Base-by-base conservation (phyloP, 64 coral and sea anemone species). In the Exaiptasia diaphana region DNA sequence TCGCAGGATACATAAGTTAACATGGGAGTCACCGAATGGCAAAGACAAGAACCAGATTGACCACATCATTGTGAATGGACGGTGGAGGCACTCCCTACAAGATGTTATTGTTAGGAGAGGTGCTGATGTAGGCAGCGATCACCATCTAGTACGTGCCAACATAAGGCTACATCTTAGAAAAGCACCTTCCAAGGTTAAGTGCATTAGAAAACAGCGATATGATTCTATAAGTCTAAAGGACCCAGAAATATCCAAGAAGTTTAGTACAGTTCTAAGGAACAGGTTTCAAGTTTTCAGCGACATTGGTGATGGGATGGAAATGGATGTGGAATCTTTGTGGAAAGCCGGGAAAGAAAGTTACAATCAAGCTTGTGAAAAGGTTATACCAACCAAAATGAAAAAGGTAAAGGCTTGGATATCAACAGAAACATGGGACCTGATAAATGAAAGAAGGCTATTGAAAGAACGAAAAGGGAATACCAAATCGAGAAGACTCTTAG, bases 31-130 rank as follows among this genome's bases (percentile, higher is more conserved):
- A 27, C 50, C 63, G 14, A 71, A 80, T 60, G n/a, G 32, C 18
- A 55, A 37, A 15, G 49, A 68, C 25, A 7, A 20, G 54, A 88
- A 79, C 40, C 85, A 79, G 85, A 73, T 88, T 23, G 76, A 81
- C 46, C 76, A 88, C 50, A 20, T 88, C 10, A 30, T 71, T 21
- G 60, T 88, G 49, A 59, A 78, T 54, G 46, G 83, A 12, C 72
- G 17, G 41, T 77, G 39, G 71, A 34, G 59, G 12, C 29, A 52
- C 18, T 77, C 73, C 1, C 28, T 64, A 17, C 52, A n/a, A 2
- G 53, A 75, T 64, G 68, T 75, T 4, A 3, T 38, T 4, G 71
- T 75, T 23, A 50, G 17, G n/a, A 0, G 71, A 27, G 71, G 71
- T 9, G 71, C 71, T 0, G 71, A 75, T 32, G 72, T 52, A 7